Base-by-base conservation (phyloP, 2,888 invertebrate genomes). In the Alsophila aescularia region DNA sequence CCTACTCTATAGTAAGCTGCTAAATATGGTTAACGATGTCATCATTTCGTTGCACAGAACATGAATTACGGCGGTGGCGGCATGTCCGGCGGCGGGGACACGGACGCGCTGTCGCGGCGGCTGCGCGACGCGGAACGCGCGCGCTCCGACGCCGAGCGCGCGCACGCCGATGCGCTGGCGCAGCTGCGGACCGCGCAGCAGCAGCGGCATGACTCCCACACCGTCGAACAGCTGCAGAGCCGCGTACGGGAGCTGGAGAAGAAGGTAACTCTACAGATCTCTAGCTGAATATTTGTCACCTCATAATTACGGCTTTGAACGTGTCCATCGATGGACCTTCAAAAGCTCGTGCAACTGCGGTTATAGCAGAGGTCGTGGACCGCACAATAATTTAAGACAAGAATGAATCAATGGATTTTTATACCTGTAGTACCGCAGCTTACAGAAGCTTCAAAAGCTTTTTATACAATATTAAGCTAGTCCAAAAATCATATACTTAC, bases 161-260 rank as follows among this genome's bases (percentile, higher is more conserved):
- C 96, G 69, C 96, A 96, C 85, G 93, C 95, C 62, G 96, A 96
- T 71, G 95, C 96, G 72, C 93, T 96, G 74, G 93, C 94, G 70
- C 95, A 95, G 79, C 90, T 95, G 67, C 93, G 95, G 61, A 76
- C 85, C 56, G 89, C 93, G 57, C 91, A 92, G 69, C 89, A 56
- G 92, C 58, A 81, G 84, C 60, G 77, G 47, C 82, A 78, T 52
- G 91, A 90, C 75, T 75, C 92, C 67, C 90, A 92, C 69, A 92
- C 93, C 72, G 93, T 93, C 52, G 96, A 96, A 69, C 95, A 95
- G 62, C 90, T 96, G 73, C 95, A 97, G 85, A 96, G 96, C 41
- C 94, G 96, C 72, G 96, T 96, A 47, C 94, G 98, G 65, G 98
- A 98, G 85, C 92, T 98, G 66, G 98, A 98, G 87, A 98, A 98